Evolutionary conservation across 2,888 invertebrate species (phyloP).

Genomic region (Drosophila phalerata): DNA sequence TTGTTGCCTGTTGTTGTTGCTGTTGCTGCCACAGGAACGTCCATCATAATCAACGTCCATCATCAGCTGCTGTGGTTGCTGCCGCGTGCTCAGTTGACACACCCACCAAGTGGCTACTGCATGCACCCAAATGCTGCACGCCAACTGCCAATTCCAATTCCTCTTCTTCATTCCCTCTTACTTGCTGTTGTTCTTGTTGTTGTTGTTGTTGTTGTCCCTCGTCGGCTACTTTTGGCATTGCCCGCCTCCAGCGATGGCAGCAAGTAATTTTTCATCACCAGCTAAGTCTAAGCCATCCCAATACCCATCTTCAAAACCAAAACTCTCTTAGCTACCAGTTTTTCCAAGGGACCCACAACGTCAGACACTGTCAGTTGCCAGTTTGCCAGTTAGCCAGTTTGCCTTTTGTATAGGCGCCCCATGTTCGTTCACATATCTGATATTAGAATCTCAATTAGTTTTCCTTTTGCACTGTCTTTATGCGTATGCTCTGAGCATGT

Average conservation of each 20-base stretch:
- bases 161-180: slow-evolving; percentile 1
- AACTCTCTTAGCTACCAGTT: slow-evolving; percentile 68
- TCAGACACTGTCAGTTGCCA: slow-evolving; percentile 16
- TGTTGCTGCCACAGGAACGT: slow-evolving; percentile 58
- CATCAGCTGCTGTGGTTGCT: slow-evolving; percentile 65
- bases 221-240: slow-evolving; percentile 52
- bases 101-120: slow-evolving; percentile 78
- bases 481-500: slow-evolving; percentile 55
- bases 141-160: slow-evolving; percentile 63
- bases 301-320: slow-evolving; percentile 58
- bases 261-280: slow-evolving; percentile 80
- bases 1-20: slow-evolving; percentile 48
- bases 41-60: slow-evolving; percentile 80
- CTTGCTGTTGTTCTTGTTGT: background rate
- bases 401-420: slow-evolving; percentile 61
- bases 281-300: slow-evolving; percentile 11
- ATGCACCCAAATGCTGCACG: slow-evolving; percentile 55
- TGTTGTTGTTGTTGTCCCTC: slow-evolving; percentile 4
- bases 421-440: slow-evolving; percentile 71
- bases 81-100: slow-evolving; percentile 77
- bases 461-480: slow-evolving; percentile 61
- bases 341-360: slow-evolving; percentile 52
- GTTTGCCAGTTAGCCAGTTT: slow-evolving; percentile 32
- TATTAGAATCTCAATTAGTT: slow-evolving; percentile 82
- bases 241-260: slow-evolving; percentile 72